Evolutionary conservation across 2,888 invertebrate genomes (phyloP).

Genomic region (Megalurothrips usitatus): DNA sequence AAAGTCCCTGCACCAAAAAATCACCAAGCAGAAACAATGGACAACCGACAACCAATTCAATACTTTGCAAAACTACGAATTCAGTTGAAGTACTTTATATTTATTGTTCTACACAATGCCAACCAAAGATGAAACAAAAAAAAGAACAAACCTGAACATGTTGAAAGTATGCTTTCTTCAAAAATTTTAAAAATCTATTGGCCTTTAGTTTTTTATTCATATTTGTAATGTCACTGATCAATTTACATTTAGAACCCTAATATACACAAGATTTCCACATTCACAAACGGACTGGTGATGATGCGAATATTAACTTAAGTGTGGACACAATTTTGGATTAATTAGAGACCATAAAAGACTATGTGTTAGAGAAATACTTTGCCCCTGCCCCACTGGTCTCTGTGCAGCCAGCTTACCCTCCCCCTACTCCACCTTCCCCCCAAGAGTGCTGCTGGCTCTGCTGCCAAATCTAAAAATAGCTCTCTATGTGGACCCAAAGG

Average conservation of each 20-base stretch:
- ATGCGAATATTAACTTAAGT: too few relatives aligned
- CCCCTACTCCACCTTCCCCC: too few relatives aligned
- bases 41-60: not conserved
- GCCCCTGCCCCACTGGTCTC: not conserved
- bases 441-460: not conserved
- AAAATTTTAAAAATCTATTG: conserved; percentile 1
- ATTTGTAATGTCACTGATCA: not conserved
- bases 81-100: too few relatives aligned
- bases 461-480: conserved; percentile 24
- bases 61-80: not conserved
- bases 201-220: conserved; percentile 14
- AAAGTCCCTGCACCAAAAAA: not conserved
- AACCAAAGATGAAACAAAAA: not conserved
- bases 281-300: too few relatives aligned
- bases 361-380: too few relatives aligned
- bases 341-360: too few relatives aligned
- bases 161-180: conserved; percentile 7
- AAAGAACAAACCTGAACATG: not conserved
- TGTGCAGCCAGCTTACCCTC: not conserved
- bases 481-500: not conserved
- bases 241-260: too few relatives aligned
- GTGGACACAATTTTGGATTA: too few relatives aligned
- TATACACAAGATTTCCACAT: too few relatives aligned
- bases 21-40: not conserved
- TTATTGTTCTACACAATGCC: too few relatives aligned